These are phyloP conservation scores for Metopolophium dirhodum DNA, from an alignment of 1,140 invertebrate species.

Conservation along the genomic window DNA sequence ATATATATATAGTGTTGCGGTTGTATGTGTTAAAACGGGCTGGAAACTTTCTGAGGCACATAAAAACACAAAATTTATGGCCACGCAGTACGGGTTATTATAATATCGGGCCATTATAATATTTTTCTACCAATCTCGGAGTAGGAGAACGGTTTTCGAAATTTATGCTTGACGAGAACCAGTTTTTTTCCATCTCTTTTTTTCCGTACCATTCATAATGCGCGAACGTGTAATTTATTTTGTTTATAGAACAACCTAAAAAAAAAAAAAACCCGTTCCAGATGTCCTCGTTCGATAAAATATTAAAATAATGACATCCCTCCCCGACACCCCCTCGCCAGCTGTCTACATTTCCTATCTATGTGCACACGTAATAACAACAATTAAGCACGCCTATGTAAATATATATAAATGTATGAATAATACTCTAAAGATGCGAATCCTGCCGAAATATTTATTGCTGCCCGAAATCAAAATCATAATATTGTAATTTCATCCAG, in stretches of 20 bases:
- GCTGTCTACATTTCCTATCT: background rate
- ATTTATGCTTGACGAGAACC: constrained; percentile 49
- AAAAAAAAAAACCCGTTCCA: constrained; percentile 43
- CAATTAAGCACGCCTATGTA: constrained; percentile 6
- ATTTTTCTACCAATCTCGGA: constrained; percentile 54
- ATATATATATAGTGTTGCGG: background rate
- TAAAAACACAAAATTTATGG: constrained; percentile 56
- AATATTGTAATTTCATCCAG: background rate
- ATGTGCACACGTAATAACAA: constrained; percentile 17
- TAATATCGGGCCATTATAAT: constrained; percentile 55
- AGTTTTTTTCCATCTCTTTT: constrained; percentile 50
- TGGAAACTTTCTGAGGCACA: constrained; percentile 42
- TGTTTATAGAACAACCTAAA: constrained; percentile 54
- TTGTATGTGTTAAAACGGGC: constrained; percentile 35
- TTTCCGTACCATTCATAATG: constrained; percentile 53
- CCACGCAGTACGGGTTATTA: constrained; percentile 48
- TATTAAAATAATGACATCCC: constrained; percentile 53
- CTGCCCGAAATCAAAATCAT: constrained; percentile 1
- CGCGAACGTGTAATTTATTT: constrained; percentile 57
- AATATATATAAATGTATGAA: constrained; percentile 8
- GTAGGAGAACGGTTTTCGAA: constrained; percentile 52
- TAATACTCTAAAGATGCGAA: background rate
- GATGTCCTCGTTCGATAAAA: constrained; percentile 57
- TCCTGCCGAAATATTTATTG: background rate
- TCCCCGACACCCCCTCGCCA: background rate